Conservation (phyloP, 1,140 invertebrate species). For the Ceratosolen fusciceps region DNA sequence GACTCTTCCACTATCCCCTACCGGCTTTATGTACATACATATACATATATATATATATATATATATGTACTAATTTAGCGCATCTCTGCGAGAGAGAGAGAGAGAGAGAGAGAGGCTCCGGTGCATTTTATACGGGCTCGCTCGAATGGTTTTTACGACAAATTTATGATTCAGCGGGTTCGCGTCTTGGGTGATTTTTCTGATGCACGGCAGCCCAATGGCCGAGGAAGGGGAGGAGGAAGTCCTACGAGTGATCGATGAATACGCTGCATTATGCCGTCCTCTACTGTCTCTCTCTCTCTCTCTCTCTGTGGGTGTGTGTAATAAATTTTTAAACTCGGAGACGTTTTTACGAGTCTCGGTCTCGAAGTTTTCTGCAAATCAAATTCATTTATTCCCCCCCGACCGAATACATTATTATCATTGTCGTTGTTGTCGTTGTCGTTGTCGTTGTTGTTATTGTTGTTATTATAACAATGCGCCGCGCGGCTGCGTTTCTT, state of each 20-base stretch:
- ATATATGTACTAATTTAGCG: constrained; percentile 24
- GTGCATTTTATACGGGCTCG: neutral
- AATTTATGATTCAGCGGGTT: constrained; percentile 22
- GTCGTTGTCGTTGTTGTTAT: too few species aligned
- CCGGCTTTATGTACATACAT: constrained; percentile 32
- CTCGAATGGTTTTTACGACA: constrained; percentile 17
- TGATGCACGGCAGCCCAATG: too few species aligned
- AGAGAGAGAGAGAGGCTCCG: neutral
- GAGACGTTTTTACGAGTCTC: constrained; percentile 1
- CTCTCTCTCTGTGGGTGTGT: too few species aligned
- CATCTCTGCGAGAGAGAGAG: too few species aligned
- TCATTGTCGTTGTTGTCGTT: too few species aligned
- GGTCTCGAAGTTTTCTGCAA: neutral
- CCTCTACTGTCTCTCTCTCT: too few species aligned
- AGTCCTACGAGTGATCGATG: neutral
- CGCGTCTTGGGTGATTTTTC: neutral
- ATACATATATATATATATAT: too few species aligned
- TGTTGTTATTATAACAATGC: too few species aligned
- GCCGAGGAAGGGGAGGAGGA: neutral
- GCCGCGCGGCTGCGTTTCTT: too few species aligned
- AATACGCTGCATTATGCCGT: neutral
- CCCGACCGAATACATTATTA: neutral
- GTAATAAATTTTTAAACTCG: constrained; percentile 7
- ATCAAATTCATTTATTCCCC: neutral
- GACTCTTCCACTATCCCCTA: neutral